Evolutionary conservation across 2,888 invertebrate species (phyloP).

Genomic region (Phasia obesa): DNA sequence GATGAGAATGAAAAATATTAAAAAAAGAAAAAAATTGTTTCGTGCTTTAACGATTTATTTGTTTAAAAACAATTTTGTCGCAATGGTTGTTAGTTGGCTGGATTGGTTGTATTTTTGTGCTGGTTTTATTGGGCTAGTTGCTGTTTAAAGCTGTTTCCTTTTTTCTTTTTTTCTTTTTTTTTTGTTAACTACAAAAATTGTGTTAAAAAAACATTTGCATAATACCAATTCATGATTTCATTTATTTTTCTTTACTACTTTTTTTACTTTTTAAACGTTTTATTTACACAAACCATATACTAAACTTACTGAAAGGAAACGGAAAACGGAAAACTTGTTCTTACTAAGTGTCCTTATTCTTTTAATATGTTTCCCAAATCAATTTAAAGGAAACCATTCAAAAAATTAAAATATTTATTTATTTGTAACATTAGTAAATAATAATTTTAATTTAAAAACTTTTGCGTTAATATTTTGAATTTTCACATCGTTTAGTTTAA

Average conservation of each 20-base stretch:
- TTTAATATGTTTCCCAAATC: not conserved
- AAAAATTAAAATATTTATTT: too few relatives aligned
- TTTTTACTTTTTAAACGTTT: not conserved
- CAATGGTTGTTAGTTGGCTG: constrained; percentile 33
- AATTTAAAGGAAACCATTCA: not conserved
- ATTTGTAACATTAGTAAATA: too few relatives aligned
- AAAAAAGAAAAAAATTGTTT: constrained; percentile 58
- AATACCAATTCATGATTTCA: constrained; percentile 33
- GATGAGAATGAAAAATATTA: not conserved
- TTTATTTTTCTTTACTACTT: not conserved
- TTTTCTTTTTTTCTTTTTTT: not conserved
- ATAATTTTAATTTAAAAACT: too few relatives aligned
- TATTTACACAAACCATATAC: constrained; percentile 33
- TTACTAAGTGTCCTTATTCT: not conserved
- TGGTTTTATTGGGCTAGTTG: not conserved
- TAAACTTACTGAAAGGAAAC: constrained; percentile 39
- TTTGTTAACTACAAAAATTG: constrained; percentile 18
- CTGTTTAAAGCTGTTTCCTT: not conserved
- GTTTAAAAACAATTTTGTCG: constrained; percentile 59
- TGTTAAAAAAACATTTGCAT: constrained; percentile 46
- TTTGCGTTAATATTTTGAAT: not conserved
- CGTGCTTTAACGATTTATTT: constrained; percentile 70
- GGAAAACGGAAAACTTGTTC: constrained; percentile 16
- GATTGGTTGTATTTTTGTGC: not conserved
- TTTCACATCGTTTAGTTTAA: not conserved